Base-by-base conservation (phyloP, 2,888 invertebrate genomes). In the Xylota sylvarum region DNA sequence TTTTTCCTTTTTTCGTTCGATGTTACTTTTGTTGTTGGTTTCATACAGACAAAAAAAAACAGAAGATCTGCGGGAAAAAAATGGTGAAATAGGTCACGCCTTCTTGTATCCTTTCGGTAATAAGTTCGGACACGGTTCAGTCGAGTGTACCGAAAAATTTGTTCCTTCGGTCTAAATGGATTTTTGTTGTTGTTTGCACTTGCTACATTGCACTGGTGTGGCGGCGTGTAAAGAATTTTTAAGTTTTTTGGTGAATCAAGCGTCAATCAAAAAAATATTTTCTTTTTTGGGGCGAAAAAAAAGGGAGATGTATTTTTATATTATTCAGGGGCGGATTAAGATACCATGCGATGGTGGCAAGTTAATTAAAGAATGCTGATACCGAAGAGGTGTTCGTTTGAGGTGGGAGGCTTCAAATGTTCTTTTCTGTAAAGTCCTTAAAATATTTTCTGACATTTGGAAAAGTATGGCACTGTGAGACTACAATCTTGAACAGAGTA, bases 21-120 rank as follows among this genome's bases (percentile, higher is more conserved):
- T 58, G 50, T 50, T 65, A 69, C 30, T 64, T 62, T 69, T 64
- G 43, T 52, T 78, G 73, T 70, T 70, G 30, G 10, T 64, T 52
- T 56, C 37, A 35, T 17, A 23, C 9, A n/a, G n/a, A n/a, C 55
- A 43, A 64, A 60, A 27, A 70, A 62, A 73, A 52, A 19, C 60
- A 60, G 43, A 43, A 43, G 50, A 73, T 50, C 40, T 40, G 69
- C 17, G 14, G 56, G 7, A 14, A 40, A 65, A 82, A 82, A 86
- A 72, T 82, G 77, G 65, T 86, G 72, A 86, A 86, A 86, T 82
- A 86, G 86, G 86, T 86, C 81, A 86, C 86, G 86, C 86, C 86
- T 86, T 48, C 67, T 77, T 82, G 86, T 77, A 77, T 86, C 86
- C 86, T 86, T 86, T 86, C 37, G 67, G 82, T 86, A 86, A 86